Conservation (phyloP, 2,888 invertebrate genomes). For the Nemapogon koenigi region DNA sequence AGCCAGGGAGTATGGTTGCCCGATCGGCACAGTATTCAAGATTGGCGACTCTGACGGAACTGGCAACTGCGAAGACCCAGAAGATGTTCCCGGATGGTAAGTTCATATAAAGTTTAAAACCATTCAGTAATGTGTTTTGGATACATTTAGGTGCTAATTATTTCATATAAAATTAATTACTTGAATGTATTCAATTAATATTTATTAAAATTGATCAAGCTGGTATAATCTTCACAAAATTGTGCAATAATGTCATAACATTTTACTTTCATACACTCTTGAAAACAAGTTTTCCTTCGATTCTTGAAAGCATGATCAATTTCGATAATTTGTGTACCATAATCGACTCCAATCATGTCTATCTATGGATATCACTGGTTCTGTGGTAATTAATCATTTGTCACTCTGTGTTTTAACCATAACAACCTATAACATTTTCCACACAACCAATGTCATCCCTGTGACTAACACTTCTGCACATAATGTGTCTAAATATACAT, state of each 20-base stretch:
- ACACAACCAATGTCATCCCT: slow-evolving; percentile 44
- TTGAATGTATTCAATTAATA: too few relatives aligned
- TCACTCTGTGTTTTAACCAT: slow-evolving; percentile 21
- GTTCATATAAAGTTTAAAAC: slow-evolving; percentile 32
- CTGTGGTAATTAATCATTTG: slow-evolving; percentile 32
- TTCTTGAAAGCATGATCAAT: too few relatives aligned
- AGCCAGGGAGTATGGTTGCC: slow-evolving; percentile 93
- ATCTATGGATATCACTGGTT: slow-evolving; percentile 31
- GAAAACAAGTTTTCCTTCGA: too few relatives aligned
- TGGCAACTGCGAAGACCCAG: slow-evolving; percentile 94
- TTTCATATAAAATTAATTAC: too few relatives aligned
- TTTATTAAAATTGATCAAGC: too few relatives aligned
- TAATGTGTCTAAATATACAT: slow-evolving; percentile 14
- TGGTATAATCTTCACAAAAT: too few relatives aligned
- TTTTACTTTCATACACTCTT: too few relatives aligned
- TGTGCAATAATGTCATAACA: too few relatives aligned
- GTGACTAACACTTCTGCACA: slow-evolving; percentile 61
- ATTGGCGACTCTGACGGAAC: slow-evolving; percentile 90
- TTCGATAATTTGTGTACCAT: too few relatives aligned
- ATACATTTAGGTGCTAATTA: too few relatives aligned
- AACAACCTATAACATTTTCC: slow-evolving; percentile 36
- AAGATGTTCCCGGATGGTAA: slow-evolving; percentile 96
- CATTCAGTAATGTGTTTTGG: too few relatives aligned
- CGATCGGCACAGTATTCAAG: slow-evolving; percentile 95
- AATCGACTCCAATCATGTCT: too few relatives aligned